These are phyloP conservation scores for Oryzaephilus surinamensis DNA, from an alignment of 1,140 invertebrate genomes.

Conservation along the genomic window DNA sequence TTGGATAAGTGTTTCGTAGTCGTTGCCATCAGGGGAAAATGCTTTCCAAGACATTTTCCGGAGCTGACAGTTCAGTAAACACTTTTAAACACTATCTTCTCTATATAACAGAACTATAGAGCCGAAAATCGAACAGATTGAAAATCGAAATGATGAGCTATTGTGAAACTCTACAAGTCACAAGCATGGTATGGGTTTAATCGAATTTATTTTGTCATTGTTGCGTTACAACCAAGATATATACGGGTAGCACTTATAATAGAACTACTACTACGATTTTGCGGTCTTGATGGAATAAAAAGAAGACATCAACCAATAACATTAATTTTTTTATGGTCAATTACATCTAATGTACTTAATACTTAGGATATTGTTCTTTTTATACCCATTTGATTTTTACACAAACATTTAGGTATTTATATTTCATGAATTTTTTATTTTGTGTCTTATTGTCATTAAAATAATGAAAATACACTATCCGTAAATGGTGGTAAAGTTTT, in stretches of 20 bases:
- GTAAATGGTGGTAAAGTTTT: too few species aligned
- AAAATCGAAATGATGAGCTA: slow-evolving; percentile 33
- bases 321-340: background rate
- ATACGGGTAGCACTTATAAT: slow-evolving; percentile 8
- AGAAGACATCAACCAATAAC: background rate
- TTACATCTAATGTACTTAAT: too few species aligned
- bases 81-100: slow-evolving; percentile 23
- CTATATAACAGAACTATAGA: slow-evolving; percentile 11
- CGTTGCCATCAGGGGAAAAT: too few species aligned
- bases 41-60: slow-evolving; percentile 33
- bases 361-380: background rate
- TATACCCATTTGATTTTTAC: too few species aligned
- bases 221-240: slow-evolving; percentile 29
- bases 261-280: background rate
- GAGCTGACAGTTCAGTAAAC: slow-evolving; percentile 35
- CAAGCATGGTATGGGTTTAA: slow-evolving; percentile 33
- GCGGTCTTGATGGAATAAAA: background rate
- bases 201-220: slow-evolving; percentile 38
- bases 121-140: slow-evolving; percentile 16
- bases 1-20: too few species aligned
- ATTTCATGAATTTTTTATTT: too few species aligned
- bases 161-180: slow-evolving; percentile 33
- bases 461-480: too few species aligned
- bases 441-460: too few species aligned
- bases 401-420: too few species aligned